Conservation (phyloP, 1,140 invertebrate species). For the Fopius arisanus region DNA sequence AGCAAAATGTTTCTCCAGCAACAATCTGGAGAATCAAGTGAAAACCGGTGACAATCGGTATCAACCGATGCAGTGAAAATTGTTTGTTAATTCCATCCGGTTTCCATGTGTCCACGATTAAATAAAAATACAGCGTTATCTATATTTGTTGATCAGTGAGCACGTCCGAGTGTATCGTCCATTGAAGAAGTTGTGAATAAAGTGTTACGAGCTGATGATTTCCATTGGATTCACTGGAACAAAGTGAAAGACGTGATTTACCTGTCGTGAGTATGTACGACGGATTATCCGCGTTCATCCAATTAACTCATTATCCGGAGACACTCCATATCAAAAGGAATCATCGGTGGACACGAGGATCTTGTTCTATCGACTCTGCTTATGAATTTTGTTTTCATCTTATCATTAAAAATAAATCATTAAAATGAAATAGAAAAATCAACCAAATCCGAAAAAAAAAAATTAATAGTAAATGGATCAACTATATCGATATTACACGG, state of each 20-base stretch:
- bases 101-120: background rate
- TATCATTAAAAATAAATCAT: too few species aligned
- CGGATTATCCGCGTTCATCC: conserved; percentile 28
- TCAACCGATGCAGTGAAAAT: conserved; percentile 18
- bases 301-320: too few species aligned
- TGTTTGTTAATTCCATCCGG: background rate
- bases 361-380: too few species aligned
- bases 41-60: conserved; percentile 7
- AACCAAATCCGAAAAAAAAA: background rate
- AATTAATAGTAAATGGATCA: background rate
- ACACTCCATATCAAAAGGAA: too few species aligned
- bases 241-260: background rate
- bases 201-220: conserved; percentile 24
- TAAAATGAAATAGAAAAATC: too few species aligned
- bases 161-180: conserved; percentile 53
- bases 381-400: too few species aligned
- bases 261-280: too few species aligned
- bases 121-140: conserved; percentile 36
- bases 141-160: conserved; percentile 45
- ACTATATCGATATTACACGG: background rate
- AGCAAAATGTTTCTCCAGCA: too few species aligned
- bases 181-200: conserved; percentile 38
- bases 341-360: too few species aligned
- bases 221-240: background rate
- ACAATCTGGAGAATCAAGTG: background rate